Percentiles rank a stretch among this genome's conserved stretches.
Evolutionary conservation across 2,888 invertebrate genomes (phyloP).

Genomic region (Trypoxylon attenuatum): DNA sequence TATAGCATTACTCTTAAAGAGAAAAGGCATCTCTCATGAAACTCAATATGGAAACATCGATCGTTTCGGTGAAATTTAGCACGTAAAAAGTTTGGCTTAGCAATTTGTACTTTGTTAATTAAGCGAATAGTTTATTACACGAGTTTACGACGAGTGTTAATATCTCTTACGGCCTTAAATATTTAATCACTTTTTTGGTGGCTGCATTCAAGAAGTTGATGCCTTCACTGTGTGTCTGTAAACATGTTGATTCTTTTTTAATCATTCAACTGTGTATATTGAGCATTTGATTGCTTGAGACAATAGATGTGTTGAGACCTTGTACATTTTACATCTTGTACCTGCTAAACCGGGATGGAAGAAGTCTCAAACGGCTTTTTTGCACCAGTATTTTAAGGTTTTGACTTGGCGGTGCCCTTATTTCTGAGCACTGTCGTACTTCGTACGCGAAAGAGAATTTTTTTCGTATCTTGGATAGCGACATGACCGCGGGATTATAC

Average conservation of each 20-base stretch:
- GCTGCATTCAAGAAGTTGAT: constrained; percentile 51
- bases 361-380: background rate
- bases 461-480: no score
- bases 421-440: no score
- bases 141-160: constrained; percentile 16
- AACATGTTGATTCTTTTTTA: background rate
- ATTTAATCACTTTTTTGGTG: constrained; percentile 41
- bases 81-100: constrained; percentile 21
- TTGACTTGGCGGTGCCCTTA: background rate
- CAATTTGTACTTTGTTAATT: constrained; percentile 24
- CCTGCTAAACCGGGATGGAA: no score
- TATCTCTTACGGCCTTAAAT: constrained; percentile 26
- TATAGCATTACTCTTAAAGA: constrained; percentile 5
- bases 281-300: no score
- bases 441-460: no score
- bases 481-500: no score
- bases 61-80: constrained; percentile 25
- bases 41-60: background rate
- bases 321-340: no score
- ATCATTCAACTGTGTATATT: background rate
- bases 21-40: constrained; percentile 14
- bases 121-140: constrained; percentile 12
- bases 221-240: background rate
- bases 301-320: no score
- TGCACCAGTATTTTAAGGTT: no score